These are phyloP conservation scores for Lerista edwardsae DNA, from an alignment of 2,797 vertebrate species.

Conservation along the genomic window DNA sequence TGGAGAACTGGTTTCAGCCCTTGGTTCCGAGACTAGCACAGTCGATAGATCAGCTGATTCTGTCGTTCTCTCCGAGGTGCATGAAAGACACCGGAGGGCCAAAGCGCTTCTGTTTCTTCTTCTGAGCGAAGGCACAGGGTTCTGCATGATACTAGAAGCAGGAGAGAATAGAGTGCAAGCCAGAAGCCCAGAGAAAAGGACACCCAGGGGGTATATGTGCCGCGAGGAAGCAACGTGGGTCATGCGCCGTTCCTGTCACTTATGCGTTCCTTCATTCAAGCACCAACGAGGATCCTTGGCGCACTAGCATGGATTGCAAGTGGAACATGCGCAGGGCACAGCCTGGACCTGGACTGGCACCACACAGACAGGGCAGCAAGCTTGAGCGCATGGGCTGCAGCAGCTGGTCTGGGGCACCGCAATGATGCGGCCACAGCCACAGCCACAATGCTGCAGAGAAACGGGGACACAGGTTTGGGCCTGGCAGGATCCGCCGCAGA, in stretches of 20 bases:
- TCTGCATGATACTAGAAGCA: neutral
- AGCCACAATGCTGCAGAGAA: neutral
- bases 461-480: neutral
- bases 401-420: neutral
- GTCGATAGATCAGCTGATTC: too few species aligned
- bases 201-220: fast-evolving
- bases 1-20: neutral
- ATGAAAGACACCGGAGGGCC: neutral
- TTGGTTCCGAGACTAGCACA: neutral
- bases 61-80: neutral
- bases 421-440: neutral
- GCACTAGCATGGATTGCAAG: neutral
- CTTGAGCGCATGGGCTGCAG: fast-evolving
- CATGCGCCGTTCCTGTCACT: neutral
- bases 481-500: neutral
- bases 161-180: neutral
- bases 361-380: neutral
- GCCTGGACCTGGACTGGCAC: neutral
- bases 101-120: neutral
- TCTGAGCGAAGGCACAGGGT: neutral
- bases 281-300: neutral
- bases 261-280: neutral
- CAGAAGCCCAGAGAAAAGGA: neutral
- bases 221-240: too few species aligned
- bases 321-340: fast-evolving